phyloP scores from a whole-genome alignment of 2,797 vertebrate genomes.

The Steatocranus sp. region DNA sequence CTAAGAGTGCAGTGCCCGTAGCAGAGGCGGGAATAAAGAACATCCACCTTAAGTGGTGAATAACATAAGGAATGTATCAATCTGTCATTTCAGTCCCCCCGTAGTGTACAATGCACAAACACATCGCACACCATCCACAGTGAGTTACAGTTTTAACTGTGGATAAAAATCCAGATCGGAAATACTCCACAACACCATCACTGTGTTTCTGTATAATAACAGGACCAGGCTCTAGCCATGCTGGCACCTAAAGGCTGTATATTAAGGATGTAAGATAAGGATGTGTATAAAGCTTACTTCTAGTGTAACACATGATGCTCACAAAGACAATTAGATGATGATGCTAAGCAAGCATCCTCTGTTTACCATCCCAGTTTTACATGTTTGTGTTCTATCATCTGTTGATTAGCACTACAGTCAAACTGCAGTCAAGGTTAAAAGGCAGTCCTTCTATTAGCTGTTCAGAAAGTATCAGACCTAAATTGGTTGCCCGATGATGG shows the following conservation, averaged over 20 bases:
- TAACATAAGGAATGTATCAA: neutral
- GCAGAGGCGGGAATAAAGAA: neutral
- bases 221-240: neutral
- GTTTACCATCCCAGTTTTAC: neutral
- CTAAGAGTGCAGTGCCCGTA: neutral
- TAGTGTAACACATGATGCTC: neutral
- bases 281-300: neutral
- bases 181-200: neutral
- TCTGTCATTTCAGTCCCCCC: neutral
- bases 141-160: neutral
- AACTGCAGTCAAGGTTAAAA: neutral
- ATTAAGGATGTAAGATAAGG: neutral
- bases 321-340: neutral
- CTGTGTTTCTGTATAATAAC: neutral
- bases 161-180: neutral
- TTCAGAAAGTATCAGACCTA: neutral
- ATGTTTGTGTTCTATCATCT: neutral
- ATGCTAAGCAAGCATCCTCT: neutral
- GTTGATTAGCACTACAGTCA: neutral
- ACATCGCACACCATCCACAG: neutral
- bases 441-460: rapidly evolving
- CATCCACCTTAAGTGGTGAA: neutral
- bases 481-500: neutral
- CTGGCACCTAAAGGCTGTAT: neutral
- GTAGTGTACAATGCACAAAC: neutral